Evolutionary conservation across 2,888 invertebrate species (phyloP), one percentile per base, ranked within the genome.

Genomic region (Phaedon cochleariae): DNA sequence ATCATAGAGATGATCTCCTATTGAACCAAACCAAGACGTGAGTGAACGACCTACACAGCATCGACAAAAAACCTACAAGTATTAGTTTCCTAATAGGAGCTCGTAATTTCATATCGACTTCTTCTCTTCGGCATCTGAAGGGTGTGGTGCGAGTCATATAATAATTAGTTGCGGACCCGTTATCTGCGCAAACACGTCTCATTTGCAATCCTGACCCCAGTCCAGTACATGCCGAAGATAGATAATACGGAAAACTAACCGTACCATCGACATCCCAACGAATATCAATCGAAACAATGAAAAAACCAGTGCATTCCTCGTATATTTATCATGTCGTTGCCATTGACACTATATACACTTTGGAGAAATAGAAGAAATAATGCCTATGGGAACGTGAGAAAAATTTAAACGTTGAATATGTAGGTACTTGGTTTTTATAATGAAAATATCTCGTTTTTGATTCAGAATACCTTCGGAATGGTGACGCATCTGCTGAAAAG

Each of bases 191-290:
- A 59, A 59, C 60, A 60, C n/a, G 60, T 60, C 61, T 65, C 61
- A 61, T 67, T 66, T 62, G 61, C 65, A 67, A 68, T 65, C 63
- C 60, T 46, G 61, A 59, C 53, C 34, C 53, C 22, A 6, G 48
- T n/a, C 51, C 18, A 29, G 52, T 52, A 52, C 31, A 54, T 12
- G 45, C 29, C 31, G 17, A 45, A 31, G 45, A 12, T 53, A 15
- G 41, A 61, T 45, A 49, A 51, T 65, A 61, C 65, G 46, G 73
- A 74, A 75, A 77, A 74, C 60, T 77, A 78, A 76, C 78, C 70
- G 78, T 77, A 75, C 71, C 58, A 48, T 46, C 52, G 60, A 59
- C 61, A 67, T 62, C 61, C 62, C 34, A 41, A 48, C 37, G 65
- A 67, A 64, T 65, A 59, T 62, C 22, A 52, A 65, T 58, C 62